Evolutionary conservation across 2,113 vertebrate species (phyloP).

Genomic region (Turnix velox): DNA sequence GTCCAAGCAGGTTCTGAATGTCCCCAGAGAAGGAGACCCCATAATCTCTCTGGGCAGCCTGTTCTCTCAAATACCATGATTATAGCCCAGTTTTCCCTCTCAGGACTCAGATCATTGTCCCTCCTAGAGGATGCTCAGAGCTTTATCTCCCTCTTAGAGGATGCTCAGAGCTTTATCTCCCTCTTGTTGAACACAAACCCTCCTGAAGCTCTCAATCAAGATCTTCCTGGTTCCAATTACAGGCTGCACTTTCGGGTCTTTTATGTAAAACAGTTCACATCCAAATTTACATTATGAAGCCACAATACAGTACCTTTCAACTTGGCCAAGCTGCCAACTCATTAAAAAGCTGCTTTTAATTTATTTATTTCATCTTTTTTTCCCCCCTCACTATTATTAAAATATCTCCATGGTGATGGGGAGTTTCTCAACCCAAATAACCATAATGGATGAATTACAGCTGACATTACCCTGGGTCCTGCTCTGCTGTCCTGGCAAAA

Average conservation of each 20-base stretch:
- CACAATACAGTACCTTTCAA: conserved; percentile 61
- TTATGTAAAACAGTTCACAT: conserved; percentile 8
- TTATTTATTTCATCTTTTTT: too few relatives aligned
- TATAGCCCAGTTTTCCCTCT: not conserved
- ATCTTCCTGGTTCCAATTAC: not conserved
- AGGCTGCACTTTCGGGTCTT: conserved; percentile 8
- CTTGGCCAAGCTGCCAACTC: conserved; percentile 30
- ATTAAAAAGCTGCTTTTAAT: conserved; percentile 47
- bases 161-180: conserved; percentile 1
- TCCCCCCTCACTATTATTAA: conserved; percentile 24
- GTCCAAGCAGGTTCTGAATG: too few relatives aligned
- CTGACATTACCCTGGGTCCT: conserved; percentile 50
- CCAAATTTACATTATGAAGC: conserved; percentile 62
- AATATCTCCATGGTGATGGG: not conserved
- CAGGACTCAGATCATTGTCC: not conserved
- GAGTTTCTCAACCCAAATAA: conserved; percentile 63
- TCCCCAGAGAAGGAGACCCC: too few relatives aligned
- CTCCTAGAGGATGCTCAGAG: not conserved
- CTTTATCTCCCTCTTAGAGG: conserved; percentile 4
- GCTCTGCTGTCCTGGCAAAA: conserved; percentile 62
- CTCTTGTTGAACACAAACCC: not conserved
- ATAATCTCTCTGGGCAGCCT: too few relatives aligned
- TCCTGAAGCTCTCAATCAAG: not conserved
- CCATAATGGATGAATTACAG: conserved; percentile 49
- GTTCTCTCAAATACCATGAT: not conserved